Evolutionary conservation across 2,888 invertebrate genomes (phyloP).

Genomic region (Drosophila monieri): DNA sequence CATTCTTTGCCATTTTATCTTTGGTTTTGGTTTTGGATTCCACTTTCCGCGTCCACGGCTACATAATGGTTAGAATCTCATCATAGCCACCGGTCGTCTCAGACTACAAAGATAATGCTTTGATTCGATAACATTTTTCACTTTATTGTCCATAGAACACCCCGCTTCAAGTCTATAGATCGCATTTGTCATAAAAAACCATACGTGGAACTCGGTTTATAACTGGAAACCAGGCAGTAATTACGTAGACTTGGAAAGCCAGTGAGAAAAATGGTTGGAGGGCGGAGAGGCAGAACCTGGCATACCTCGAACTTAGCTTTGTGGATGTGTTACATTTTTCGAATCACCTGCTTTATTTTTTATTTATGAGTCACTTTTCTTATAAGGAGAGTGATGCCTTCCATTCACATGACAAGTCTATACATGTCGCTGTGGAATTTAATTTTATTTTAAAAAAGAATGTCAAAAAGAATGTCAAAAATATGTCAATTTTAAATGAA

Average conservation of each 20-base stretch:
- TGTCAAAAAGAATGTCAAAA: too few relatives aligned
- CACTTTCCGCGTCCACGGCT: constrained; percentile 20
- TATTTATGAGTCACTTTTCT: constrained; percentile 18
- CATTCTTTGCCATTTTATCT: constrained; percentile 71
- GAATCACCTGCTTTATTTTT: not conserved
- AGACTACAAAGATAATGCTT: constrained; percentile 16
- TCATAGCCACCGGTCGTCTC: constrained; percentile 4
- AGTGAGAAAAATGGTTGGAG: constrained; percentile 4
- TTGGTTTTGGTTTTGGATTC: constrained; percentile 69
- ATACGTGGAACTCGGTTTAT: constrained; percentile 17
- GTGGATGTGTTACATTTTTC: not conserved
- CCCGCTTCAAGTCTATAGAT: constrained; percentile 59
- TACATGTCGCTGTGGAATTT: too few relatives aligned
- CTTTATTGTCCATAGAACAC: constrained; percentile 15
- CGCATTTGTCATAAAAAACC: constrained; percentile 45
- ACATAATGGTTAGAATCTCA: constrained; percentile 38
- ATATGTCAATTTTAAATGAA: not conserved
- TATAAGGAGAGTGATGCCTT: constrained; percentile 16
- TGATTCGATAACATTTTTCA: constrained; percentile 3
- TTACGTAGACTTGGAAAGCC: constrained; percentile 9
- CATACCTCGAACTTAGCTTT: too few relatives aligned
- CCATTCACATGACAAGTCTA: not conserved
- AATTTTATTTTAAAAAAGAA: not conserved
- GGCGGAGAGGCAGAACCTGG: not conserved
- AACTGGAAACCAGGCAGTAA: constrained; percentile 10